A percentile compares a stretch with the other conserved stretches of the same genome.
phyloP scores from a whole-genome alignment of 2,797 vertebrate species.

The Characodon lateralis region DNA sequence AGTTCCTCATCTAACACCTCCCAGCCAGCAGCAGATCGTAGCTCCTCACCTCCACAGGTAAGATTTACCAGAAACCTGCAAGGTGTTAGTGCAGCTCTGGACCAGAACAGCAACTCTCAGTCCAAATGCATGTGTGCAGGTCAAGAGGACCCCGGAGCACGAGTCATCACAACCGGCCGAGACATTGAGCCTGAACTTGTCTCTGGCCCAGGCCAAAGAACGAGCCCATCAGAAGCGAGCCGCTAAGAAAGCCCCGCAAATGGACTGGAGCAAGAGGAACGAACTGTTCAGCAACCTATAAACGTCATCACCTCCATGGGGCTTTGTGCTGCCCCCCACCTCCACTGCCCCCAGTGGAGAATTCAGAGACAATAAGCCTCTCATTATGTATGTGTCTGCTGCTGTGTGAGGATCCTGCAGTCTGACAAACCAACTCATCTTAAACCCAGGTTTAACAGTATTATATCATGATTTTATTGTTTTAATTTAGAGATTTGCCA shows the following conservation, averaged over 20 bases:
- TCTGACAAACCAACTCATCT: slow-evolving; percentile 18
- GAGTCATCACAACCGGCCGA: slow-evolving; percentile 28
- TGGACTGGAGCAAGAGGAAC: slow-evolving; percentile 99
- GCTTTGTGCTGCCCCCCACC: slow-evolving; percentile 3
- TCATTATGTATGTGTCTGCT: not conserved
- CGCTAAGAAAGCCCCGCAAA: slow-evolving; percentile 89
- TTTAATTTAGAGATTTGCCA: slow-evolving; percentile 55
- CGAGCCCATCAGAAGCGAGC: slow-evolving; percentile 89
- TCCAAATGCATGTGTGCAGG: slow-evolving; percentile 26
- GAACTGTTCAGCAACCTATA: slow-evolving; percentile 96
- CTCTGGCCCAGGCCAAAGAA: slow-evolving; percentile 90
- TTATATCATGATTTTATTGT: slow-evolving; percentile 65
- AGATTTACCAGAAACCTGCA: not conserved
- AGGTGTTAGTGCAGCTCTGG: not conserved
- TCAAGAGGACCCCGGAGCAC: slow-evolving; percentile 39
- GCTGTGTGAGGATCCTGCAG: not conserved
- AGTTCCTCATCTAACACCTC: slow-evolving; percentile 50
- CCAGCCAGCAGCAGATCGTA: slow-evolving; percentile 36
- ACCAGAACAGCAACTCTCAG: not conserved
- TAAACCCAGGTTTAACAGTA: slow-evolving; percentile 62
- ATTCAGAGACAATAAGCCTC: slow-evolving; percentile 20
- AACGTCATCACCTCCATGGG: slow-evolving; percentile 42
- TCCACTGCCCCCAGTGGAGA: slow-evolving; percentile 6
- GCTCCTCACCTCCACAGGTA: slow-evolving; percentile 34
- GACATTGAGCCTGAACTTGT: slow-evolving; percentile 78